Percentiles rank a stretch among this genome's conserved stretches.
phyloP scores from a whole-genome alignment of 2,888 invertebrate species.

The Dicycla oo region DNA sequence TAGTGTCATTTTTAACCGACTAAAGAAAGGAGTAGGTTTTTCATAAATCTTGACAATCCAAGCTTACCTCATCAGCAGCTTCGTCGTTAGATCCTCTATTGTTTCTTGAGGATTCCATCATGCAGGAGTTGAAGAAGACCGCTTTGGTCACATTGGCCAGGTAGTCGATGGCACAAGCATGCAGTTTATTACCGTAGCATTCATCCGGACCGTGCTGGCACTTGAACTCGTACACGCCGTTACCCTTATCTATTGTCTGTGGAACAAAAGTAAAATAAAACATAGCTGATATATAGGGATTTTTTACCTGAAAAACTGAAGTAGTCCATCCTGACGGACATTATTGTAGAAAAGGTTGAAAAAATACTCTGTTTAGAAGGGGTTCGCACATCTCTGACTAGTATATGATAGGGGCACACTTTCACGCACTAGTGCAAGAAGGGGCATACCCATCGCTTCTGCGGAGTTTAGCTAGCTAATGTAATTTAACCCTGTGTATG shows the following conservation, averaged over 20 bases:
- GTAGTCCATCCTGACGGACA: neutral
- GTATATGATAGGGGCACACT: no score
- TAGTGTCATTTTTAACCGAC: neutral
- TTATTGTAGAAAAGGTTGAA: neutral
- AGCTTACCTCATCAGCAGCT: constrained; percentile 72
- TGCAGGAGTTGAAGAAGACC: constrained; percentile 91
- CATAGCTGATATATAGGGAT: no score
- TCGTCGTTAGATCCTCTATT: constrained; percentile 70
- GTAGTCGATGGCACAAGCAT: constrained; percentile 91
- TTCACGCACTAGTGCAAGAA: no score
- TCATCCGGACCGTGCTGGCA: constrained; percentile 94
- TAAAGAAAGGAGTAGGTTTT: no score
- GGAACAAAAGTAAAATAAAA: constrained; percentile 2
- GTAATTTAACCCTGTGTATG: no score
- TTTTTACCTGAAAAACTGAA: neutral
- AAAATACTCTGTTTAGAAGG: no score
- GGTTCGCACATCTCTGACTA: neutral
- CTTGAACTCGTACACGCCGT: constrained; percentile 83
- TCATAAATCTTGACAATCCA: neutral
- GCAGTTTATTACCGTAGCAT: constrained; percentile 94
- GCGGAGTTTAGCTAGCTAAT: no score
- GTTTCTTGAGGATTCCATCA: constrained; percentile 87
- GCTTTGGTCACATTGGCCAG: constrained; percentile 88
- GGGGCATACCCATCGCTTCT: no score
- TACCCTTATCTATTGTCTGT: constrained; percentile 63